Evolutionary conservation across 1,140 invertebrate species (phyloP), one percentile per base, ranked within the genome.

Genomic region (Fopius arisanus): DNA sequence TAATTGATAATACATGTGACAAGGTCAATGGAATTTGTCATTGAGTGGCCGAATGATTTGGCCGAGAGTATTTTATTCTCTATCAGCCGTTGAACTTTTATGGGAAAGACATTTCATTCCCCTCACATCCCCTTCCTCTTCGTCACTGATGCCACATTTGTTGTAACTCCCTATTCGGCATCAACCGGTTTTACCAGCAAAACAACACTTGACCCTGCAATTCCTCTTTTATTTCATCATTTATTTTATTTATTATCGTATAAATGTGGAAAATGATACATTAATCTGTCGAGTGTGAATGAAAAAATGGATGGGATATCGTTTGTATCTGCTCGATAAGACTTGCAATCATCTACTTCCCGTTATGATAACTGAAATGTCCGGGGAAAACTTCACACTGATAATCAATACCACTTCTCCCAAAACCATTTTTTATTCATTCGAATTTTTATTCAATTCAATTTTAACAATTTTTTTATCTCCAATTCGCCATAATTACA

Each of bases 51-150:
- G 54, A 59, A 14, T 59, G n/a, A n/a, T n/a, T n/a, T n/a, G n/a
- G n/a, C 54, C 43, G 16, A 12, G 3, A 59, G 14, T 14, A 59
- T 23, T 59, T 59, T 59, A 59, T 66, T 71, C 33, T 14, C 1
- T 76, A 76, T 73, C 71, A 76, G 72, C 43, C 75, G 48, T 76
- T 76, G 67, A 76, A 76, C 75, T 71, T 76, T 73, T 76, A 70
- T 67, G 69, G 67, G 51, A 54, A 72, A 71, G 54, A 63, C 63
- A 59, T 41, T 40, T 40, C 54, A n/a, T 26, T 26, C 4, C 23
- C 14, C 54, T 23, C 51, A 2, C 16, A 7, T 3, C 23, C 54
- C 19, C 54, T 26, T 68, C 21, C 65, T 63, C 37, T 63, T 54
- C 19, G 16, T 65, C 16, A 33, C 43, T 65, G 37, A 69, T 62